Conservation (phyloP, 2,797 vertebrate genomes). For the Syndactyla subalaris region DNA sequence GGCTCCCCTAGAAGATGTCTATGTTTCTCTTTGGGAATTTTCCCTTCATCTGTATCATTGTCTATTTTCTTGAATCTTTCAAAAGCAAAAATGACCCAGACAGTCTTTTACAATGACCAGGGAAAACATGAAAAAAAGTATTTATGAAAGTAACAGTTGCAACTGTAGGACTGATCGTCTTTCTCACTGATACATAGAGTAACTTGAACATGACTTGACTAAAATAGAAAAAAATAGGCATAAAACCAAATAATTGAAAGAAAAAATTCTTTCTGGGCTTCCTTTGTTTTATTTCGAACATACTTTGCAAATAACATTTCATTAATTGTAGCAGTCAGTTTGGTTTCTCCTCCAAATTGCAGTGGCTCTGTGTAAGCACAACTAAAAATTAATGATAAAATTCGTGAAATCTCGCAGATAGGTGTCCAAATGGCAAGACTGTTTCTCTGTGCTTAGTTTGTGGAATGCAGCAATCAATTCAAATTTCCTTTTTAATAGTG, state of each 20-base stretch:
- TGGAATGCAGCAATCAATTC: background rate
- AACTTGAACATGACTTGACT: background rate
- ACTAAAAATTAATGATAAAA: background rate
- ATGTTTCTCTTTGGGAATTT: background rate
- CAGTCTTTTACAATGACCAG: background rate
- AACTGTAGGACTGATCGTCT: background rate
- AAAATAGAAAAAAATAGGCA: background rate
- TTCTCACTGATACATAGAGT: background rate
- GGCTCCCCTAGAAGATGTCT: background rate
- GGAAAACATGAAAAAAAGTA: background rate
- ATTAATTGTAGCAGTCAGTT: background rate
- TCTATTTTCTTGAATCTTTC: background rate
- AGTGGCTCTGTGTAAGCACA: background rate
- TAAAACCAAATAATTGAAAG: background rate
- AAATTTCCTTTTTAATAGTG: background rate
- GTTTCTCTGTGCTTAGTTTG: background rate
- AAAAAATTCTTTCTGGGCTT: background rate
- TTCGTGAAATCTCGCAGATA: background rate
- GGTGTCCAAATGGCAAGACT: background rate
- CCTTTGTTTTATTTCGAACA: background rate
- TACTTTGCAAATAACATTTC: background rate
- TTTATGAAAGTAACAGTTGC: background rate
- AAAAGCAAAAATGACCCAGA: background rate
- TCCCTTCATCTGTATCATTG: background rate
- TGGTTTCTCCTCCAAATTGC: background rate